Base-by-base conservation (phyloP, 2,888 invertebrate species). In the Oxystoma pomonae region DNA sequence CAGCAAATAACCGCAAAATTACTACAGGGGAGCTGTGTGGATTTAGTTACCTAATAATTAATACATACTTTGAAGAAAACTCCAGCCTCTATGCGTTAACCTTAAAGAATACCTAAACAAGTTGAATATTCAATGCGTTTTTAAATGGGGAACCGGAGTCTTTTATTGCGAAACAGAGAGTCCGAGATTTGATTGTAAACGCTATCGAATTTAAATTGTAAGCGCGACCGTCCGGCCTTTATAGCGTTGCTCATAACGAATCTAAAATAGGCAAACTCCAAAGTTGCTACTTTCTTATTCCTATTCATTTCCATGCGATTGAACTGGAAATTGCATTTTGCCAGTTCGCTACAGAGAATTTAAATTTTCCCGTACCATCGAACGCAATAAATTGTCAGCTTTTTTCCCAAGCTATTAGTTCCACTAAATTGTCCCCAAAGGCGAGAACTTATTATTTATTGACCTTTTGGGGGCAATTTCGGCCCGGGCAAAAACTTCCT, bases 291-390 rank as follows among this genome's bases (percentile, higher is more conserved):
- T 61, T 50, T 20, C 62, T 20, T 52, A 51, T 63, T 56, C 59
- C 60, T 57, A 50, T 63, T 57, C 58, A 60, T 63, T 63, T 63
- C 51, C 63, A 59, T 59, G 21, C 59, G 49, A 59, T 63, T 63
- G 59, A 57, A 63, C 59, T 5, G 59, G 63, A 59, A 59, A 63
- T 63, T 60, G 52, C 60, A 57, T 63, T 57, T 59, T 56, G 60
- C 53, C 35, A 59, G 53, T 57, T 60, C 57, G 51, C 59, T 60
- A 53, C 53, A 52, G 60, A 58, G 57, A 63, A 53, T 63, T 57
- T 63, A 63, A 63, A 60, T 60, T 60, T 56, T 55, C 60, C 58
- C 56, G 59, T 59, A 3, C 35, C 35, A 35, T 35, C 35, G 35
- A 35, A 35, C 12, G 35, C 35, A 12, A 35, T 35, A 35, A 35